phyloP scores from a whole-genome alignment of 2,888 invertebrate genomes.

The Aleiodes leptofemur region DNA sequence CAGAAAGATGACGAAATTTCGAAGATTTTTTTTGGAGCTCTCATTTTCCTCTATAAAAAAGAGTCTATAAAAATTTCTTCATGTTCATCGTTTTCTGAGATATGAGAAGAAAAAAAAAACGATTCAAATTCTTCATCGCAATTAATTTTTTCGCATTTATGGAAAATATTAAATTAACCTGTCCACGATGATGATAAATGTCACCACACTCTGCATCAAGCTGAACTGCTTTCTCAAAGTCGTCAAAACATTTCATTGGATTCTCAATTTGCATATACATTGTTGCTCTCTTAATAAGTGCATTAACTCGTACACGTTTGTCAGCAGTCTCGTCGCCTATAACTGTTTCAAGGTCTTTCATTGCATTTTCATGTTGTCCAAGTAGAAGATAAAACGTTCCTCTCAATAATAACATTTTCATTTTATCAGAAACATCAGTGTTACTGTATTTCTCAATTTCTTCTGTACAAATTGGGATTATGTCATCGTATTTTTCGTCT shows the following conservation, averaged over 20 bases:
- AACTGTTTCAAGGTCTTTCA: conserved; percentile 83
- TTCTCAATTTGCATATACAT: conserved; percentile 88
- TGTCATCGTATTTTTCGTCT: conserved; percentile 84
- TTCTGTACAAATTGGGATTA: conserved; percentile 87
- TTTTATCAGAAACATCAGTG: conserved; percentile 71
- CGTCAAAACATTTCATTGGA: conserved; percentile 84
- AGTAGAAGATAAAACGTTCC: conserved; percentile 89
- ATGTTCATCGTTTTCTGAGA: too few relatives aligned
- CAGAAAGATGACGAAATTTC: too few relatives aligned
- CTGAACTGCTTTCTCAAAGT: conserved; percentile 86
- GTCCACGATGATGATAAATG: conserved; percentile 94
- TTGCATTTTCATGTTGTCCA: conserved; percentile 85
- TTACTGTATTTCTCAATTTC: conserved; percentile 83
- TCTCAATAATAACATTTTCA: conserved; percentile 86
- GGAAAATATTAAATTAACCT: conserved; percentile 72
- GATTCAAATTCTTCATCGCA: too few relatives aligned
- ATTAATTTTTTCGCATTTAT: too few relatives aligned
- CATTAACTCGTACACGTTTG: conserved; percentile 85
- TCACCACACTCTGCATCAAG: conserved; percentile 90
- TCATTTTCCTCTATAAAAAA: too few relatives aligned
- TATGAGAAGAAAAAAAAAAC: too few relatives aligned
- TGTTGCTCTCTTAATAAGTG: conserved; percentile 91
- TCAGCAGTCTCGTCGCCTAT: conserved; percentile 81
- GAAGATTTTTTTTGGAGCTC: too few relatives aligned
- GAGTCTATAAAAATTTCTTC: too few relatives aligned